A percentile compares a stretch with the other conserved stretches of the same genome.
These are phyloP conservation scores for Hypsopygia costalis DNA, from an alignment of 2,888 invertebrate genomes.

Conservation along the genomic window DNA sequence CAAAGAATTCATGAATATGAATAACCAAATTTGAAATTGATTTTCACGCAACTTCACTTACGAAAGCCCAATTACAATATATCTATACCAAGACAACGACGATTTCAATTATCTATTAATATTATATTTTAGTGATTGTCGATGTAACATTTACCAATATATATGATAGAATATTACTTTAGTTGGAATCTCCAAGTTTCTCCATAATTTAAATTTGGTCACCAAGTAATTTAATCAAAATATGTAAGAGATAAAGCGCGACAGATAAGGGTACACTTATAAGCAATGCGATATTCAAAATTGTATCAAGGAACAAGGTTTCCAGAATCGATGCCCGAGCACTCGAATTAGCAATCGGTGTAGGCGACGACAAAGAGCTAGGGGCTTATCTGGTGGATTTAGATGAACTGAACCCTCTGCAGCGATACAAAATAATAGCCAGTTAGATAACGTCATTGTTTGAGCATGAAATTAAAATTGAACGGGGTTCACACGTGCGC, in stretches of 20 bases:
- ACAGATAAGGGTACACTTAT: conserved; percentile 34
- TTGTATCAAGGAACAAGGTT: background rate
- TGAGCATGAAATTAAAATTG: conserved; percentile 81
- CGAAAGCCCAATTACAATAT: too few relatives aligned
- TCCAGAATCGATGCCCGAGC: conserved; percentile 13
- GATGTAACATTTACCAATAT: too few relatives aligned
- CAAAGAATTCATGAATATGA: too few relatives aligned
- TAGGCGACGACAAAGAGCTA: conserved; percentile 68
- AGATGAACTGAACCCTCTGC: conserved; percentile 75
- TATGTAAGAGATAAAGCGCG: conserved; percentile 44
- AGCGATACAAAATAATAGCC: conserved; percentile 72
- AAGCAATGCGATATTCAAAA: conserved; percentile 56
- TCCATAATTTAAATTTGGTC: conserved; percentile 29
- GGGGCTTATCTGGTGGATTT: conserved; percentile 74
- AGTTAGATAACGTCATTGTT: conserved; percentile 78
- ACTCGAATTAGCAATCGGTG: conserved; percentile 69
- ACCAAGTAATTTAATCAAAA: conserved; percentile 48
- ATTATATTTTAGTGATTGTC: too few relatives aligned
- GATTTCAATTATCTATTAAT: too few relatives aligned
- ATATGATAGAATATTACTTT: too few relatives aligned
- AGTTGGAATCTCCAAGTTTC: background rate
- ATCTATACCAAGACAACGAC: too few relatives aligned
- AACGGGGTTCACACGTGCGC: conserved; percentile 79
- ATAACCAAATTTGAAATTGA: too few relatives aligned
- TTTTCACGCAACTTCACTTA: too few relatives aligned